Base-by-base conservation (phyloP, 2,888 invertebrate genomes). In the Rhabditoides inermis region DNA sequence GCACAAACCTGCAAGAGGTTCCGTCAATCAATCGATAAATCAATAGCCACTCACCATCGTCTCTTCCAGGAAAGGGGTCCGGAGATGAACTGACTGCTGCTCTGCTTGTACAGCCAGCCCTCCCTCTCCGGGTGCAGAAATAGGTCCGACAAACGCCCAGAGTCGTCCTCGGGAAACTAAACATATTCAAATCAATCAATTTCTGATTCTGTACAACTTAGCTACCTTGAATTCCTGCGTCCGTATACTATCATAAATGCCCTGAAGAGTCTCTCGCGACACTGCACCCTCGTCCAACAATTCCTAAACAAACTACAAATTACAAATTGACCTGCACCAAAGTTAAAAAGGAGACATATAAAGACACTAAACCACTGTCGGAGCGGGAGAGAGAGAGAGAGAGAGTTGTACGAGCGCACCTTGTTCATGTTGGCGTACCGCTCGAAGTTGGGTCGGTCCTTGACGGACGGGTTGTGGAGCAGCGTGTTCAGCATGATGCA, bases 61-160 rank as follows among this genome's bases (percentile, higher is more conserved):
- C 61, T 49, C 42, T 67, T 67, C 67, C 67, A 67, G 7, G 63
- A 55, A n/a, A 67, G 55, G 3, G 67, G 60, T 27, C 63, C 65
- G 0, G 62, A 54, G 41, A 67, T 53, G 35, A 67, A 56, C 23
- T 65, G 63, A 27, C 51, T 58, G 42, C 58, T 62, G 50, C 61
- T 59, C 53, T 67, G 67, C 49, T 67, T 67, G 53, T 63, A 65
- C 18, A 67, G 53, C 67, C 67, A 67, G 37, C 67, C 67, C 30
- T 65, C 65, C 25, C 64, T 40, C 18, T n/a, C 40, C 20, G 6
- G n/a, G 18, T 23, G 1, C 25, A 12, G 12, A 44, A 44, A 26
- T 44, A 12, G 12, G 26, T 12, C 7, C 15, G 20, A 44, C 10
- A 28, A 39, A 23, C 27, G 22, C 1, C 15, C 15, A 20, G 48